Percentiles rank a stretch among this genome's conserved stretches.
These are phyloP conservation scores for Ancistrus triradiatus DNA, from an alignment of 2,113 vertebrate genomes.

Conservation along the genomic window DNA sequence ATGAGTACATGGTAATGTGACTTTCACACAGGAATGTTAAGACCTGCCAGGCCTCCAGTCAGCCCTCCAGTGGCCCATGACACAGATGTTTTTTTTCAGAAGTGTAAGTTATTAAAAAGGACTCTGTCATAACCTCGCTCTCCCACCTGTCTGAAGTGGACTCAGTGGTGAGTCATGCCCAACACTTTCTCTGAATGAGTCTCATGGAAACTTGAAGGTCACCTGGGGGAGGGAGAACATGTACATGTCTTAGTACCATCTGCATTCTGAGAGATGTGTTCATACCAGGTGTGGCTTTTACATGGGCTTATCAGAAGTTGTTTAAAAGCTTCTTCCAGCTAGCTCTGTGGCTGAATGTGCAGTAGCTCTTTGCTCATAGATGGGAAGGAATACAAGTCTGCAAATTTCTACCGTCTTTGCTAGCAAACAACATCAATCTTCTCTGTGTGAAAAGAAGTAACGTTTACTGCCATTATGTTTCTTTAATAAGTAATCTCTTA, in stretches of 20 bases:
- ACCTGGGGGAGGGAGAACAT: slow-evolving; percentile 47
- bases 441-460: too few species aligned
- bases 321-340: too few species aligned
- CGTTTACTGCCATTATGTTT: too few species aligned
- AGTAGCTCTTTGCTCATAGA: too few species aligned
- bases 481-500: too few species aligned
- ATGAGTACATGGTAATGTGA: not conserved
- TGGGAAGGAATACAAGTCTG: too few species aligned
- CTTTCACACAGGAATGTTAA: slow-evolving; percentile 21
- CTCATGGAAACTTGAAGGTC: slow-evolving; percentile 41
- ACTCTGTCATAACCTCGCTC: slow-evolving; percentile 33
- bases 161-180: slow-evolving; percentile 44
- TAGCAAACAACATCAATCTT: too few species aligned
- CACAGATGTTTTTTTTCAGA: slow-evolving; percentile 34
- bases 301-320: not conserved
- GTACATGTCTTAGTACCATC: not conserved
- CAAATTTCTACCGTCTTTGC: too few species aligned
- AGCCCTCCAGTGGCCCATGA: slow-evolving; percentile 23
- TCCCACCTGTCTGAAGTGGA: slow-evolving; percentile 43
- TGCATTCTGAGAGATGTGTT: not conserved
- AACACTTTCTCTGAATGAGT: slow-evolving; percentile 41
- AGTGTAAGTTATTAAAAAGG: slow-evolving; percentile 37
- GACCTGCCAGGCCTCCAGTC: slow-evolving; percentile 15
- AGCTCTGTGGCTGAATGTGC: not conserved
- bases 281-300: not conserved